Base-by-base conservation (phyloP, 2,797 vertebrate species). In the Sebastes flavidus region DNA sequence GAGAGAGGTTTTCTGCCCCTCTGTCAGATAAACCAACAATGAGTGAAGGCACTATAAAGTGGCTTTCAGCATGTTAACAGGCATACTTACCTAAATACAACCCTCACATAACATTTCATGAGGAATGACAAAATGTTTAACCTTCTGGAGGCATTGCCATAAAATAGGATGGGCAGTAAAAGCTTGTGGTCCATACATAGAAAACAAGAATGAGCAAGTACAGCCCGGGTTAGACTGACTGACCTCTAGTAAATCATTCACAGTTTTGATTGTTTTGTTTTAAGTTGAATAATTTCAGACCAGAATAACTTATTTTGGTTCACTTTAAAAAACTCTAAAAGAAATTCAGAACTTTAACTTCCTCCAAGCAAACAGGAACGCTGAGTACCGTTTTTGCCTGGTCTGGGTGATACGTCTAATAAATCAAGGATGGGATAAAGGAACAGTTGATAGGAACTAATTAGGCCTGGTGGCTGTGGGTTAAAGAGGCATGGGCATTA, bases 121-220 rank as follows among this genome's bases (percentile, higher is more conserved):
- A 85, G 73, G 77, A 89, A 89, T 86, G 81, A 84, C 84, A 76
- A 88, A 88, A 90, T 84, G 81, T 89, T 89, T 83, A 90, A 93
- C 83, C 85, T 88, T 83, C 72, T n/a, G 46, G 77, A 83, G 71
- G 78, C 42, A 66, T 70, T 66, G 78, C 68, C 78, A 87, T 90
- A 81, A 89, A 88, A 59, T 22, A 82, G 65, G 66, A 77, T 25
- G 20, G 75, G 27, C 72, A 78, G 78, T 89, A 88, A 94, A 90
- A 90, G 66, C 76, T 49, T 74, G 11, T 68, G 75, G 62, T 62
- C 25, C 73, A 36, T 59, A 54, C 29, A 72, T 5, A 70, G 68
- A 52, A 36, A 65, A 77, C 74, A 78, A 71, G 86, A 79, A 79
- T 54, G 72, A 78, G 60, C 63, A 70, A 63, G 49, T 78, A 80